A percentile compares a stretch with the other conserved stretches of the same genome.
Conservation (phyloP, 2,113 vertebrate genomes). For the Murina feae region DNA sequence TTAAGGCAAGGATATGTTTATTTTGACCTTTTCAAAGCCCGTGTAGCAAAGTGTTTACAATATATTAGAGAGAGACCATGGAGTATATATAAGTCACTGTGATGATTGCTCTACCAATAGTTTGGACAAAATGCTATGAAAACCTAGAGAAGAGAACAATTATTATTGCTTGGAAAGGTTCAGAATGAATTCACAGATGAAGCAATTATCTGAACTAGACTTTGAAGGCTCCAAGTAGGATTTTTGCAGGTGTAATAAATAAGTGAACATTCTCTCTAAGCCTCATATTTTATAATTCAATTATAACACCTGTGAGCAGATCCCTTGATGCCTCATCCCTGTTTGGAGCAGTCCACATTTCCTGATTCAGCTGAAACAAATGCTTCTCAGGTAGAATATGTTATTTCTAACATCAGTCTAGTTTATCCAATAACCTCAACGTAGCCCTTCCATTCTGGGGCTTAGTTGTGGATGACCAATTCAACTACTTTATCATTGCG, state of each 20-base stretch:
- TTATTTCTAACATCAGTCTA: slow-evolving; percentile 42
- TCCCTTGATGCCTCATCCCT: neutral
- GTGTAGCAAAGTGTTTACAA: neutral
- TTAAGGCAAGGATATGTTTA: slow-evolving; percentile 11
- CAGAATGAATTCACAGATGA: slow-evolving; percentile 18
- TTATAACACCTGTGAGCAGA: neutral
- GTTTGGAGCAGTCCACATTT: neutral
- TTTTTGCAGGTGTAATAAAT: slow-evolving; percentile 7
- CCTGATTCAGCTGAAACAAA: slow-evolving; percentile 32
- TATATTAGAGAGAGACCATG: neutral
- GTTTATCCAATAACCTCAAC: slow-evolving; percentile 63
- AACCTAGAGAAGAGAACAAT: neutral
- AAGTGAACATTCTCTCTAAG: neutral
- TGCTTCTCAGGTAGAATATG: neutral
- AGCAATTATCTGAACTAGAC: neutral
- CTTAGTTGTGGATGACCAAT: slow-evolving; percentile 58
- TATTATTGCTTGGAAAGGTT: neutral
- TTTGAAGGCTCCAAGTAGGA: slow-evolving; percentile 3
- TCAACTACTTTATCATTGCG: slow-evolving; percentile 45
- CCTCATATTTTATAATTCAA: slow-evolving; percentile 16
- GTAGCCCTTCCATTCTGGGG: slow-evolving; percentile 36
- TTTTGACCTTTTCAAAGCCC: neutral
- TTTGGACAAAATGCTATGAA: neutral
- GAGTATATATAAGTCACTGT: slow-evolving; percentile 4
- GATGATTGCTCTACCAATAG: neutral